A percentile compares a stretch with the other conserved stretches of the same genome.
Evolutionary conservation across 2,797 vertebrate genomes (phyloP).

Genomic region (Acropternis orthonyx): DNA sequence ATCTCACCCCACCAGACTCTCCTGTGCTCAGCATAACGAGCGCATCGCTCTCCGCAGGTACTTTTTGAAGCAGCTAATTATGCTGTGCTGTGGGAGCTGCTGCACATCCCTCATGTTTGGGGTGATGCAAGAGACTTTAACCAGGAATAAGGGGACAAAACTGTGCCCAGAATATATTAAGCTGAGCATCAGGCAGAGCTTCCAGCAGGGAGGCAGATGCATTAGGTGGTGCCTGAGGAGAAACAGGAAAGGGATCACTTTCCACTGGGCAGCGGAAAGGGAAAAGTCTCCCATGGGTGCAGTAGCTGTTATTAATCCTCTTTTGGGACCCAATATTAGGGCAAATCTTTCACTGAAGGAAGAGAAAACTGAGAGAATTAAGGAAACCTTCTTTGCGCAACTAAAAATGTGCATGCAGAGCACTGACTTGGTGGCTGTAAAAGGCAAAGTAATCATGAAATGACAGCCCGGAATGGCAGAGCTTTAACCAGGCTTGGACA

Average conservation of each 20-base stretch:
- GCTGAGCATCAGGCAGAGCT: not conserved
- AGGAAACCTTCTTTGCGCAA: not conserved
- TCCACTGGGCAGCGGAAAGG: not conserved
- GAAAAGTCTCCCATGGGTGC: not conserved
- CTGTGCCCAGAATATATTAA: slow-evolving; percentile 30
- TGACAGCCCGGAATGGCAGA: not conserved
- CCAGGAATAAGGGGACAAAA: slow-evolving; percentile 42
- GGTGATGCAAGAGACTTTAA: slow-evolving; percentile 41
- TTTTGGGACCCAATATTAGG: not conserved
- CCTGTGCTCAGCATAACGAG: slow-evolving; percentile 42
- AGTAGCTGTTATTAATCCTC: not conserved
- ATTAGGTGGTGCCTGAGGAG: not conserved
- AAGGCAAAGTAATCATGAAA: not conserved
- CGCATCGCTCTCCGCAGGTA: slow-evolving; percentile 55
- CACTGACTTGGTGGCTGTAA: not conserved
- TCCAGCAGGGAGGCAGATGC: not conserved
- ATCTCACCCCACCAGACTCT: not conserved
- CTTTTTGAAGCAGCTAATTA: slow-evolving; percentile 60
- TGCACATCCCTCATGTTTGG: slow-evolving; percentile 32
- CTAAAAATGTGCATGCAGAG: fast-evolving
- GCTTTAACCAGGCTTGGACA: not conserved
- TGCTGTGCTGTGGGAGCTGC: slow-evolving; percentile 38
- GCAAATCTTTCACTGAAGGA: not conserved
- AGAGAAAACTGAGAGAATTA: not conserved
- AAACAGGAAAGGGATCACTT: not conserved